Conservation (phyloP, 2,113 vertebrate genomes). For the Numida meleagris region DNA sequence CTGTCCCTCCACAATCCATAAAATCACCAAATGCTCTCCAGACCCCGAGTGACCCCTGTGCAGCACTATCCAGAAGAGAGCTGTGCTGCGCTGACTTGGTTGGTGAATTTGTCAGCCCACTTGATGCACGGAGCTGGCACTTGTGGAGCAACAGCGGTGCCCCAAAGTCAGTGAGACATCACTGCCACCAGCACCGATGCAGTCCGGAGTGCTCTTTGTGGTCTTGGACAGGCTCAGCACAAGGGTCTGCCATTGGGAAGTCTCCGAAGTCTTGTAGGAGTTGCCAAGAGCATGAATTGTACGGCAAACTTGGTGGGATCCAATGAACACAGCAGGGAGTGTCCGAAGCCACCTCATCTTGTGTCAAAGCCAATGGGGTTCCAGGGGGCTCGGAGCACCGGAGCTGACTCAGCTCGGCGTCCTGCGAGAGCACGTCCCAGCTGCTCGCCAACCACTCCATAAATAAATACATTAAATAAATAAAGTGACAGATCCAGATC, state of each 20-base stretch:
- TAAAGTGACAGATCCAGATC: slow-evolving; percentile 64
- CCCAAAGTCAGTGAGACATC: not conserved
- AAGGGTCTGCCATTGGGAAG: not conserved
- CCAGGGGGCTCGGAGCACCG: not conserved
- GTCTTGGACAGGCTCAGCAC: not conserved
- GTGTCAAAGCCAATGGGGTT: not conserved
- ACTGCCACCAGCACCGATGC: not conserved
- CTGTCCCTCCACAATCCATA: not conserved
- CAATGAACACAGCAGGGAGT: not conserved
- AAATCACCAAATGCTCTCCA: not conserved
- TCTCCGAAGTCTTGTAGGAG: not conserved
- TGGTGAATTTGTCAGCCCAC: not conserved
- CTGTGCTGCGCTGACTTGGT: accelerated
- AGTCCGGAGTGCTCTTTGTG: not conserved
- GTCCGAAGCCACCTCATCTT: not conserved
- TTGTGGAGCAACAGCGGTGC: not conserved
- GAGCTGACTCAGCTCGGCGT: not conserved
- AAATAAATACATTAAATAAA: slow-evolving; percentile 84
- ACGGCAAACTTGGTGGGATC: not conserved
- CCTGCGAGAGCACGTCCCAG: not conserved
- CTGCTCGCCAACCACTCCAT: slow-evolving; percentile 23
- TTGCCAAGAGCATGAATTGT: not conserved
- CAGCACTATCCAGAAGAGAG: not conserved
- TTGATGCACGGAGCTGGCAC: not conserved
- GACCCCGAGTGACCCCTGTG: accelerated